A percentile compares a stretch with the other conserved stretches of the same genome.
Evolutionary conservation across 2,797 vertebrate genomes (phyloP).

Genomic region (Phoebastria nigripes): DNA sequence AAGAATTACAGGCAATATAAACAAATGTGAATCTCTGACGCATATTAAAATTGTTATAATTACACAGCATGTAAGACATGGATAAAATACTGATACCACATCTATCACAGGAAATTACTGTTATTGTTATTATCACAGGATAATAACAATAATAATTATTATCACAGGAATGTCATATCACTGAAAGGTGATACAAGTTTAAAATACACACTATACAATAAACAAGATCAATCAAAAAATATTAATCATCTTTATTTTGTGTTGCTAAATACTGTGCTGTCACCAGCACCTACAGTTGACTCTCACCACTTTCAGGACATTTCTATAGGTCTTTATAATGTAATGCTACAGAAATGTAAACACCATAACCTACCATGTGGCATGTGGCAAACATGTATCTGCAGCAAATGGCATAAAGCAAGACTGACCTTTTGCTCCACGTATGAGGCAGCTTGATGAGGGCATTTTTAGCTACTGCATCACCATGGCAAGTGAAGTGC

Average conservation of each 20-base stretch:
- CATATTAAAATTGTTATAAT: neutral
- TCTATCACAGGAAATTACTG: neutral
- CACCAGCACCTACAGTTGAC: neutral
- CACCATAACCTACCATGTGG: neutral
- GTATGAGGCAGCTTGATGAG: neutral
- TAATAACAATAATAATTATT: neutral
- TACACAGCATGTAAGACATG: neutral
- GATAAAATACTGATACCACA: neutral
- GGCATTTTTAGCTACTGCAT: neutral
- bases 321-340: neutral
- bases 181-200: neutral
- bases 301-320: neutral
- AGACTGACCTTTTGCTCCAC: neutral
- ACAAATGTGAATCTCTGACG: neutral
- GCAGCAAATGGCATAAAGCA: neutral
- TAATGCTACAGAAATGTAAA: neutral
- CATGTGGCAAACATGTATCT: neutral
- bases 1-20: conserved; percentile 30
- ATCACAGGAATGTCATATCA: neutral
- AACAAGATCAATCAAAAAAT: neutral
- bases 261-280: neutral
- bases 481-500: neutral
- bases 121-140: neutral
- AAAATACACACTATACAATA: neutral
- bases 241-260: neutral